These are phyloP conservation scores for Corydoras maculifer DNA, from an alignment of 2,113 vertebrate genomes.

Conservation along the genomic window DNA sequence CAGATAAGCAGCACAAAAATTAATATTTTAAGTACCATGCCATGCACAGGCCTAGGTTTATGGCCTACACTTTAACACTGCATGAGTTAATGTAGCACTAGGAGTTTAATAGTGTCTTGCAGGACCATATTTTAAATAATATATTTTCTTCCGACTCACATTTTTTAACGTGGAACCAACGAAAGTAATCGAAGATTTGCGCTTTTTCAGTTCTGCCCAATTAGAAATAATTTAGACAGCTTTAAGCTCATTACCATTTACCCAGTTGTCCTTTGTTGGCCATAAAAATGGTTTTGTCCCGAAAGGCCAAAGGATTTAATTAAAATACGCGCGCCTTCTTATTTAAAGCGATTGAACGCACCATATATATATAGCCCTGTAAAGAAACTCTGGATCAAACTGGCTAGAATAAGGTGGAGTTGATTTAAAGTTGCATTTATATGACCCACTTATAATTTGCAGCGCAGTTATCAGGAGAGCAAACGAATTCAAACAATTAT, in stretches of 20 bases:
- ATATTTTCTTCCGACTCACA: neutral
- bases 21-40: too few relatives aligned
- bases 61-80: too few relatives aligned
- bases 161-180: neutral
- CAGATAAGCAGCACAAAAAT: too few relatives aligned
- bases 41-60: too few relatives aligned
- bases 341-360: neutral
- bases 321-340: slow-evolving; percentile 1
- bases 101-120: too few relatives aligned
- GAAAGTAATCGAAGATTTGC: neutral
- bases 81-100: too few relatives aligned
- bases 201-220: neutral
- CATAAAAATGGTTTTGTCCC: slow-evolving; percentile 3
- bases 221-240: neutral
- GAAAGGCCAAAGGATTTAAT: neutral
- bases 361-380: neutral
- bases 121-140: neutral
- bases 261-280: neutral
- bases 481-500: too few relatives aligned
- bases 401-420: too few relatives aligned
- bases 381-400: too few relatives aligned
- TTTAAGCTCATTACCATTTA: slow-evolving; percentile 2
- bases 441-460: too few relatives aligned
- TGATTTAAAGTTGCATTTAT: too few relatives aligned
- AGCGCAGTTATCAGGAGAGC: too few relatives aligned